phyloP scores from a whole-genome alignment of 2,888 invertebrate species.

The Erebia epiphron region DNA sequence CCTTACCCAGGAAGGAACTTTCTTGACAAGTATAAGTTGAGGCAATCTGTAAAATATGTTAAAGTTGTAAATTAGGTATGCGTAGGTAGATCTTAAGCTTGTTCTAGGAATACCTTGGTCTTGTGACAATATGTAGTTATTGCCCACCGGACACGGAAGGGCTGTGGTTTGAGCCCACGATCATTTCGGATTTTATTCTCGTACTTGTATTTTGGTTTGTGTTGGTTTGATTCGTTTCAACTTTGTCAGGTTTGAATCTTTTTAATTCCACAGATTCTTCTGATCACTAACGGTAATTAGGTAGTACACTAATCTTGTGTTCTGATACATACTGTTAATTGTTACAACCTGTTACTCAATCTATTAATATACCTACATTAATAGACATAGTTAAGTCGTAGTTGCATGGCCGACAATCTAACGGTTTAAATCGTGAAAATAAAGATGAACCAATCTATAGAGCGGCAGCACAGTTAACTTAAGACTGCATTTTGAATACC shows the following conservation, averaged over 20 bases:
- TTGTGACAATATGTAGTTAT: too few species aligned
- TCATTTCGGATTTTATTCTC: too few species aligned
- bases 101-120: too few species aligned
- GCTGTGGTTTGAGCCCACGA: too few species aligned
- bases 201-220: too few species aligned
- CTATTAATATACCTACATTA: neutral
- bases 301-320: neutral
- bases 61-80: too few species aligned
- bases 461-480: conserved; percentile 28
- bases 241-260: neutral
- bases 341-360: neutral
- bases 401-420: conserved; percentile 41
- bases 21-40: too few species aligned
- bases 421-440: conserved; percentile 37
- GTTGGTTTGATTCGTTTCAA: neutral
- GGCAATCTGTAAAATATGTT: too few species aligned
- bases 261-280: too few species aligned
- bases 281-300: neutral
- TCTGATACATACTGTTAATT: neutral
- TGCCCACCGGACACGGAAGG: too few species aligned
- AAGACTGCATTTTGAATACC: conserved; percentile 31
- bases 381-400: neutral
- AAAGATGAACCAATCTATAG: conserved; percentile 34
- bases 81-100: too few species aligned
- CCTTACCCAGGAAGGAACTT: too few species aligned